Base-by-base conservation (phyloP, 2,888 invertebrate genomes). In the Heliconius cydno region DNA sequence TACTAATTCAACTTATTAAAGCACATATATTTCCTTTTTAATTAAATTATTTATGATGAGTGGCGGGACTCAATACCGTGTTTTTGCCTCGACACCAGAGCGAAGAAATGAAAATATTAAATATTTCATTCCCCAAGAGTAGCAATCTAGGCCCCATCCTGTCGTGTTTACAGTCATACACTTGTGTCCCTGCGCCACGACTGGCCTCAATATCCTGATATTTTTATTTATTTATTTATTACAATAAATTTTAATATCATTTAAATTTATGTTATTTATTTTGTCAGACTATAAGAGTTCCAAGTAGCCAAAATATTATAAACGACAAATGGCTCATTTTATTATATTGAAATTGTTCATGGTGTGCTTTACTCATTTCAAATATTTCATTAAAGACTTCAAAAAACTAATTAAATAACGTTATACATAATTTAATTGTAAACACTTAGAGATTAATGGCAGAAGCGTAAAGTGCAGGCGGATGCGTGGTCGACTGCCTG, bases 401-500 rank as follows among this genome's bases (percentile, higher is more conserved):
- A n/a, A n/a, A 60, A 10, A 3, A 60, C n/a, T 0, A 65, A 28
- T 63, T 15, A 65, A 65, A 65, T 28, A 28, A 65, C 13, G 65
- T 25, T 0, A 28, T 15, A 65, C 5, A 13, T n/a, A 63, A 63
- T 13, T 25, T 25, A 12, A 65, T 7, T 70, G 25, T 41, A 41
- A 70, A 41, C 12, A 41, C 38, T 30, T n/a, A 65, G n/a, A 41
- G 12, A 68, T 68, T 68, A 68, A 41, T n/a, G 25, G 68, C 41
- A n/a, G 13, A 68, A 38, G 38, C 41, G 41, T 70, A 84, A 82
- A 82, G 81, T 82, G 83, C 82, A 85, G 83, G 85, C 89, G 90
- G 90, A 90, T 90, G 86, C 86, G 84, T 86, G 89, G 85, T 86
- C 86, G 85, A 86, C 84, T 88, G 88, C 85, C 57, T 73, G 60